Base-by-base conservation (phyloP, 2,888 invertebrate species). In the Gandaritis pyraliata region DNA sequence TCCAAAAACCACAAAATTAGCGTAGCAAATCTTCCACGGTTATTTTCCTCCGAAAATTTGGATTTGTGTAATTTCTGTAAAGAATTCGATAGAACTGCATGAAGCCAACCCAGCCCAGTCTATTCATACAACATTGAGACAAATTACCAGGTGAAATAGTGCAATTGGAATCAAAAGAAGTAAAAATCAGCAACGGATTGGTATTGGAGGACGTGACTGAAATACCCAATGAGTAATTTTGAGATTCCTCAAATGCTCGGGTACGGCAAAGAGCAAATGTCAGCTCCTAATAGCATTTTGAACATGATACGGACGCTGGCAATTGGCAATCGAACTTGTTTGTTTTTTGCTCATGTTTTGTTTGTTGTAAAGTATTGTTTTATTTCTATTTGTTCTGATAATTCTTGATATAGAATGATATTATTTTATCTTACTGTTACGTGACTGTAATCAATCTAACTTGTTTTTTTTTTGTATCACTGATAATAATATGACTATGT, bases 151-250 rank as follows among this genome's bases (percentile, higher is more conserved):
- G 81, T 84, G 82, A 84, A 88, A 86, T 87, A 87, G 83, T 85
- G 88, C 88, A 87, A 87, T 88, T 74, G 89, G 87, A 87, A 89
- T 88, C 81, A 82, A 89, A 90, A 90, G 90, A 91, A 90, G 89
- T 87, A 91, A 90, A 92, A 92, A 92, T 91, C 90, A 90, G 86
- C 86, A 81, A 76, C 69, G 81, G 77, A 85, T 83, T 82, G 45
- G 23, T 45, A 82, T 71, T 77, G 80, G 79, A 74, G 77, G 71
- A 78, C 91, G 91, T 90, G 92, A 88, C 90, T 88, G 82, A 84
- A 91, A 90, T 92, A 80, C 83, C 81, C 76, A 87, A 91, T 88
- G 89, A 88, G 90, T 90, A 90, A 90, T 90, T 90, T 88, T 85
- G 80, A 89, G 87, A 90, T 92, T 87, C 92, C 77, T 80, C 80